Evolutionary conservation across 1,140 invertebrate species (phyloP).

Genomic region (Meloidogyne floridensis): DNA sequence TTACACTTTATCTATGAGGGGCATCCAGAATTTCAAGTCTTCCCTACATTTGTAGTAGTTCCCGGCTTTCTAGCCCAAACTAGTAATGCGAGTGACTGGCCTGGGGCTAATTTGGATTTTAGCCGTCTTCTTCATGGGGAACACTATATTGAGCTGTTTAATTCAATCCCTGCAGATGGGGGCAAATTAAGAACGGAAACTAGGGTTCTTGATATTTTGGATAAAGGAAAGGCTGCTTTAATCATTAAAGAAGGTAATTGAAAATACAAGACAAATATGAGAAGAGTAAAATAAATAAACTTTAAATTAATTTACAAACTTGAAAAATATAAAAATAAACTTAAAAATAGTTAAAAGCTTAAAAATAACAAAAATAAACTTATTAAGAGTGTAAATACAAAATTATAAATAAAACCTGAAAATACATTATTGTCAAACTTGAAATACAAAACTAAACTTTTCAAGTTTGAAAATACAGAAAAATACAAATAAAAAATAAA

Average conservation of each 20-base stretch:
- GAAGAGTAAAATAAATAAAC: no score
- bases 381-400: no score
- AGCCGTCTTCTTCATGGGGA: conserved; percentile 48
- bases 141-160: conserved; percentile 49
- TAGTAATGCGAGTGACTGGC: conserved; percentile 16
- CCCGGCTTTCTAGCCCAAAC: conserved; percentile 71
- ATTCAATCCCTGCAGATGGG: conserved; percentile 50
- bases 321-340: no score
- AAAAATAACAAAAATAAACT: no score
- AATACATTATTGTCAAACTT: no score
- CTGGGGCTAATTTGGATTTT: conserved; percentile 46
- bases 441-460: no score
- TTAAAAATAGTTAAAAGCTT: no score
- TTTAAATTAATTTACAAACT: no score
- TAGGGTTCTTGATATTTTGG: conserved; percentile 45
- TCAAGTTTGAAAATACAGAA: no score
- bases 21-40: conserved; percentile 76
- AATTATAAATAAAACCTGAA: no score
- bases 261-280: no score
- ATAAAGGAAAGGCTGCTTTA: conserved; percentile 48
- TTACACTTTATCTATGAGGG: conserved; percentile 86
- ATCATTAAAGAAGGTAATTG: conserved; percentile 46
- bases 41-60: conserved; percentile 85
- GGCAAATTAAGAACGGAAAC: conserved; percentile 27
- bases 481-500: no score